Percentiles rank a stretch among this genome's conserved stretches.
These are phyloP conservation scores for Colletes collaris DNA, from an alignment of 2,888 invertebrate genomes.

Conservation along the genomic window DNA sequence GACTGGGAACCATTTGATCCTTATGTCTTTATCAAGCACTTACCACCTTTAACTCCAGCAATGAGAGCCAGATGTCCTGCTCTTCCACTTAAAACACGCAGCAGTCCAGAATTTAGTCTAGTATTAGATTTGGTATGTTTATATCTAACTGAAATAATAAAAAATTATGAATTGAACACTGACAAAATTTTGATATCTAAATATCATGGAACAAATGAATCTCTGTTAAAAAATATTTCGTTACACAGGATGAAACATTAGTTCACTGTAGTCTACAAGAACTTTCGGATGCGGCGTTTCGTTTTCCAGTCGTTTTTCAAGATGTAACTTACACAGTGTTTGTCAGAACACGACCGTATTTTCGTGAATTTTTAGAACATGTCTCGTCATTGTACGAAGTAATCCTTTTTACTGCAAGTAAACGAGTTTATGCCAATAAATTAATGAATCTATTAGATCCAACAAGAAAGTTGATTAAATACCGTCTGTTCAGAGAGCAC, in stretches of 20 bases:
- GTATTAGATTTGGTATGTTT: constrained; percentile 84
- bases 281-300: constrained; percentile 95
- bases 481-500: constrained; percentile 96
- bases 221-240: constrained; percentile 22
- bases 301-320: constrained; percentile 96
- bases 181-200: not conserved
- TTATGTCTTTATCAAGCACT: constrained; percentile 95
- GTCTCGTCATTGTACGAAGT: constrained; percentile 95
- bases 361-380: constrained; percentile 95
- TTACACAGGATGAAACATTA: constrained; percentile 93
- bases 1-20: constrained; percentile 94
- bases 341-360: constrained; percentile 95
- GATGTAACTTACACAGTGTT: constrained; percentile 94
- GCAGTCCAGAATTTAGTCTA: constrained; percentile 96
- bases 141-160: not conserved
- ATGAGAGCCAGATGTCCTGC: constrained; percentile 91
- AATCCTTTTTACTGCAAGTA: constrained; percentile 97
- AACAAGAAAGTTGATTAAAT: constrained; percentile 93
- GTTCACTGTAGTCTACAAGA: constrained; percentile 97
- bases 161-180: not conserved
- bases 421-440: constrained; percentile 97
- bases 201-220: not conserved
- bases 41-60: constrained; percentile 91
- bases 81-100: constrained; percentile 94
- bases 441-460: constrained; percentile 96